Percentiles rank a stretch among this genome's conserved stretches.
Evolutionary conservation across 2,113 vertebrate genomes (phyloP).

Genomic region (Tiliqua scincoides): DNA sequence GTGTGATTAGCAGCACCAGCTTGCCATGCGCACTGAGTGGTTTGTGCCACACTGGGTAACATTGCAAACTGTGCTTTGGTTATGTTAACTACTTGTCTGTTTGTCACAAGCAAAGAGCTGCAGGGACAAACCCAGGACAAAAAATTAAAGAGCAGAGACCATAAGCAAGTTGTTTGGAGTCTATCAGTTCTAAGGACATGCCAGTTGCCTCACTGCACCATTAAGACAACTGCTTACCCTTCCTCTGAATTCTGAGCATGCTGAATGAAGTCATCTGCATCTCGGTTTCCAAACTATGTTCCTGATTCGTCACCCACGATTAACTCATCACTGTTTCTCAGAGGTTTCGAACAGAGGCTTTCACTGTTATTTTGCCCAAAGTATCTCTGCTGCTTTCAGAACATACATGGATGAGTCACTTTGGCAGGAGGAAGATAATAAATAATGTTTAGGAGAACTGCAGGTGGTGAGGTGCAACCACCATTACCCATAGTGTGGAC

Average conservation of each 20-base stretch:
- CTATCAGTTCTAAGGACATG: background rate
- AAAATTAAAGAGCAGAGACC: background rate
- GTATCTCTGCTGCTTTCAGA: constrained; percentile 8
- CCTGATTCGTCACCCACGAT: constrained; percentile 47
- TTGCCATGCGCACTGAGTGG: background rate
- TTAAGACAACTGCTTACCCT: background rate
- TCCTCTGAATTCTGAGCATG: constrained; percentile 31
- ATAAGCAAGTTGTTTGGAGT: background rate
- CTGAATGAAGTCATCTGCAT: constrained; percentile 56
- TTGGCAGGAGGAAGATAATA: background rate
- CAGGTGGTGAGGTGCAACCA: background rate
- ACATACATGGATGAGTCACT: background rate
- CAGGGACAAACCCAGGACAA: background rate
- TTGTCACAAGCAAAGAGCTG: background rate
- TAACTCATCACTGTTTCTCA: constrained; percentile 24
- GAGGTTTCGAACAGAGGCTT: constrained; percentile 13
- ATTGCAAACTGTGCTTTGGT: background rate
- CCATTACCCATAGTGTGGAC: background rate
- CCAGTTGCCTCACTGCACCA: background rate
- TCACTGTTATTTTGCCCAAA: constrained; percentile 42
- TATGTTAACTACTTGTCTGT: background rate
- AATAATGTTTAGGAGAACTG: background rate
- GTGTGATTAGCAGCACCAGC: background rate
- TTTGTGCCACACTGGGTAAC: background rate
- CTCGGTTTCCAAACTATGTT: constrained; percentile 32